Evolutionary conservation across 2,797 vertebrate species (phyloP).

Genomic region (Dallia pectoralis): DNA sequence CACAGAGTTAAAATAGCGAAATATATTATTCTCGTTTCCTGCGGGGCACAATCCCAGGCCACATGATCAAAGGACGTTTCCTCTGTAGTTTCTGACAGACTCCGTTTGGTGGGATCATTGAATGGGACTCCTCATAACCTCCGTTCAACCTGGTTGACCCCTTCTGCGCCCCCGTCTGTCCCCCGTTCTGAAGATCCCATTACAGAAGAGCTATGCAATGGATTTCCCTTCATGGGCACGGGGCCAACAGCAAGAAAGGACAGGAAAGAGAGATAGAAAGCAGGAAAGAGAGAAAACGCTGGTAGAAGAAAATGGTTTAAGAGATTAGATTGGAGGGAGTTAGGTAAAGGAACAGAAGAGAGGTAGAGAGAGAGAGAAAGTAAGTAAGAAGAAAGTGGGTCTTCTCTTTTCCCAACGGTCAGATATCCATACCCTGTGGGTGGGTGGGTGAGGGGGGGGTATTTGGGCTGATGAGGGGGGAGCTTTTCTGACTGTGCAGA

Average conservation of each 20-base stretch:
- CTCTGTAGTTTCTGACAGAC: constrained; percentile 39
- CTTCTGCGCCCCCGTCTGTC: constrained; percentile 29
- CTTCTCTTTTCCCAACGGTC: constrained; percentile 25
- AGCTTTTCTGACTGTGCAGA: constrained; percentile 45
- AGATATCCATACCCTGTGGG: constrained; percentile 7
- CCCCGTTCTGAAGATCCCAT: constrained; percentile 59
- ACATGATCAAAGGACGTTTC: constrained; percentile 46
- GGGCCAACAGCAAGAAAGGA: constrained; percentile 31
- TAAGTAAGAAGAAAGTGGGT: not conserved
- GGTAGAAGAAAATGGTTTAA: constrained; percentile 24
- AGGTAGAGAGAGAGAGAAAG: constrained; percentile 31
- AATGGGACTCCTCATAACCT: constrained; percentile 41
- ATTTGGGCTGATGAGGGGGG: too few species aligned
- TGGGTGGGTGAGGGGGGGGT: constrained; percentile 14
- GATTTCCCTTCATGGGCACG: constrained; percentile 52
- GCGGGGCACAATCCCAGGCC: constrained; percentile 22
- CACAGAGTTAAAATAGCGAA: constrained; percentile 33
- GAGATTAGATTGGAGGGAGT: not conserved
- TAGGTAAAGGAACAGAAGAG: constrained; percentile 13
- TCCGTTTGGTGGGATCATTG: constrained; percentile 23
- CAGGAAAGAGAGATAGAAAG: constrained; percentile 38
- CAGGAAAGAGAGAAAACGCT: constrained; percentile 33
- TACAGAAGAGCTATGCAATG: constrained; percentile 54
- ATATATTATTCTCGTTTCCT: constrained; percentile 14
- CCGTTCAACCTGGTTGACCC: constrained; percentile 51